Evolutionary conservation across 1,140 invertebrate genomes (phyloP).

Genomic region (Achatina immaculata): DNA sequence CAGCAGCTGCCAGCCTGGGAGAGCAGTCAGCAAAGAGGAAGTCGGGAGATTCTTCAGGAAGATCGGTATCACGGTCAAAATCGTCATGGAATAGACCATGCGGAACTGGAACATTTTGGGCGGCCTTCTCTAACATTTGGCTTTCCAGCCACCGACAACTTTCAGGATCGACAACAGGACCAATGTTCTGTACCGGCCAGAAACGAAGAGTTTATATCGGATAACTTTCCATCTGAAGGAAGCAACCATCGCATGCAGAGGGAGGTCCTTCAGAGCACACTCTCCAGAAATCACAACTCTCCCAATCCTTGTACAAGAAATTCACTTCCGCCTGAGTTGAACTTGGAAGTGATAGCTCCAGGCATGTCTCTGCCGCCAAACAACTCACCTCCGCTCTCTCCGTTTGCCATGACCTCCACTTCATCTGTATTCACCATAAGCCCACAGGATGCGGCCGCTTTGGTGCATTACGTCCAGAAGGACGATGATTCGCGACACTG

Average conservation of each 20-base stretch:
- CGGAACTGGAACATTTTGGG: not conserved
- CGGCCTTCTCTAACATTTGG: not conserved
- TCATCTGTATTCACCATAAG: conserved; percentile 53
- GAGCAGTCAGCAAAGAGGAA: not conserved
- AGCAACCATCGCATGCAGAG: not conserved
- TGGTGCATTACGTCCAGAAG: conserved; percentile 49
- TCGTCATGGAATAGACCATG: not conserved
- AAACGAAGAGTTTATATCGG: too few species aligned
- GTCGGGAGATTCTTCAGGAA: not conserved
- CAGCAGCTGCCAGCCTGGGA: not conserved
- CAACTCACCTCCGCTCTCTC: not conserved
- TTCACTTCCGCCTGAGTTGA: not conserved
- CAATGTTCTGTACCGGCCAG: not conserved
- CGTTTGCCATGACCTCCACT: not conserved
- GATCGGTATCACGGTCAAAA: not conserved
- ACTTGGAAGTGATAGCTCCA: not conserved
- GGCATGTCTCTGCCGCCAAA: not conserved
- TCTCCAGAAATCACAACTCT: not conserved
- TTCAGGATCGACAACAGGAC: not conserved
- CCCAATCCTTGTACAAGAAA: not conserved
- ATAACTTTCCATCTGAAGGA: too few species aligned
- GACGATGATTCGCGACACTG: conserved; percentile 53
- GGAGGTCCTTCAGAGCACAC: not conserved
- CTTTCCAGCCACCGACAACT: too few species aligned
- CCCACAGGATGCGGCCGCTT: conserved; percentile 45